Evolutionary conservation across 2,888 invertebrate genomes (phyloP), one percentile per base, ranked within the genome.

Genomic region (Dasysyrphus albostriatus): DNA sequence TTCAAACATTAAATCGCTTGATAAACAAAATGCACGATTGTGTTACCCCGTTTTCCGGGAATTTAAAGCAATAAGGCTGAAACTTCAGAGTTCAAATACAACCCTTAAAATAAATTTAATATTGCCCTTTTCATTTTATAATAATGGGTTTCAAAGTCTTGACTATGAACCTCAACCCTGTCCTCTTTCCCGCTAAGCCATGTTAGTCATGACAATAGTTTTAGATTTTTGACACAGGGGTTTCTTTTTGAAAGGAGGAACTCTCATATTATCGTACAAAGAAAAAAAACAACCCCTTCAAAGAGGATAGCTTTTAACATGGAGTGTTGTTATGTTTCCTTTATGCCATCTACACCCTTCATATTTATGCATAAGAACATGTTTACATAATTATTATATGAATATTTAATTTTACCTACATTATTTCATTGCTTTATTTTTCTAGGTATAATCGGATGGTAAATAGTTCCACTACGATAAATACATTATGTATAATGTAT

Each of bases 21-120:
- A 58, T 58, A 58, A 58, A 58, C 58, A 58, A 58, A 58, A 58
- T 58, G 58, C 58, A 58, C 58, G 58, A n/a, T 58, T 34, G 58
- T 58, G 14, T 34, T 58, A 1, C 16, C 5, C 34, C n/a, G n/a
- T n/a, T 34, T 34, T 58, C 9, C 58, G 4, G n/a, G 5, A 34
- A 34, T 2, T 34, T 9, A 10, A 34, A 34, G 58, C 34, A 58
- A 34, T 34, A 16, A 58, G n/a, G 32, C 34, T 56, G 3, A 16
- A 34, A 16, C 58, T 9, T 56, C n/a, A 29, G 49, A 49, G 5
- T 19, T 49, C 49, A 49, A 3, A 14, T 32, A n/a, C 54, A 32
- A 34, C 58, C 58, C 58, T 58, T 58, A 58, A 58, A 58, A 16
- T 16, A 34, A 5, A n/a, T 56, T 14, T 9, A n/a, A 58, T 34